Conservation (phyloP, 2,113 vertebrate species). For the Melanerpes formicivorus region DNA sequence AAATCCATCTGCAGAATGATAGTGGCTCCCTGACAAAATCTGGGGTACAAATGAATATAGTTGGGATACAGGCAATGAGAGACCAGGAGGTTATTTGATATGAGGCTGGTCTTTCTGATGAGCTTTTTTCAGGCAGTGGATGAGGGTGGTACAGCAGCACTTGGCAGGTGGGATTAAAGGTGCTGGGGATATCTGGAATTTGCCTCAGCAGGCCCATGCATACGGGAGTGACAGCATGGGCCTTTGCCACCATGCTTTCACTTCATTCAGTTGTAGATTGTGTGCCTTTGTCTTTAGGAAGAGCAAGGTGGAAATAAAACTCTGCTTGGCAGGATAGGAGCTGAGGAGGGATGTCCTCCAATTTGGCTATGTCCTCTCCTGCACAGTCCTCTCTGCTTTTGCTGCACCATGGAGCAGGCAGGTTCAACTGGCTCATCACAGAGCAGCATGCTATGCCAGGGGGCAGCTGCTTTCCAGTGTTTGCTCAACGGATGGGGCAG, state of each 20-base stretch:
- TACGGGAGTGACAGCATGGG: neutral
- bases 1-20: neutral
- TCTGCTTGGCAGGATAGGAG: neutral
- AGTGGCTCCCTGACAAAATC: neutral
- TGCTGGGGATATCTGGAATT: neutral
- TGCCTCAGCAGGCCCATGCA: neutral
- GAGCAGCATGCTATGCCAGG: rapidly evolving
- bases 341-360: neutral
- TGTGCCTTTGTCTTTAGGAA: neutral
- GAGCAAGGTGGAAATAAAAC: neutral
- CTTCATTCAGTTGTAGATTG: neutral
- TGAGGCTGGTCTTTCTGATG: neutral
- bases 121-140: neutral
- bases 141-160: neutral
- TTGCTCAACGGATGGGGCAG: neutral
- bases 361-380: neutral
- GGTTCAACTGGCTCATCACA: rapidly evolving
- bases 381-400: neutral
- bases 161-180: neutral
- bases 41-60: neutral
- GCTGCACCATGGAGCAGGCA: neutral
- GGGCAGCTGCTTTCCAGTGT: neutral
- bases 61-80: neutral
- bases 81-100: neutral
- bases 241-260: neutral